Base-by-base conservation (phyloP, 2,888 invertebrate genomes). In the Cheilosia scutellata region DNA sequence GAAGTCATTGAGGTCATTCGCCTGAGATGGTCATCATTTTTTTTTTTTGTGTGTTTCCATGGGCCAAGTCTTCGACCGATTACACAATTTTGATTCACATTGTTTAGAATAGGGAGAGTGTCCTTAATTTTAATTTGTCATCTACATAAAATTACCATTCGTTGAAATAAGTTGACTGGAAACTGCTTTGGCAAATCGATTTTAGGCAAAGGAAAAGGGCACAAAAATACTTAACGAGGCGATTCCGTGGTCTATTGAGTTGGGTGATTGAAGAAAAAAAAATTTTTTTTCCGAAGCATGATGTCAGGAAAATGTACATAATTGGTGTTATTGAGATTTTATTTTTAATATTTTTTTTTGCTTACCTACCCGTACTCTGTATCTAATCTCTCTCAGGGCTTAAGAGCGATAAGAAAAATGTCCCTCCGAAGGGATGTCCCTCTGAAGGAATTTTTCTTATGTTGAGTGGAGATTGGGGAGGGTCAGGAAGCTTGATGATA, bases 21-120 rank as follows among this genome's bases (percentile, higher is more conserved):
- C 66, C 29, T 66, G n/a, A 33, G 40, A 53, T 66, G 66, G 40
- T 33, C 33, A 68, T 55, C 55, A 27, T 68, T 68, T n/a, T 40
- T n/a, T 68, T 68, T n/a, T 16, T 29, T 66, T 4, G 42, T 42
- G 20, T 31, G 27, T 31, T 29, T 55, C n/a, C 29, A 11, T 42
- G 42, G 68, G 55, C 55, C 20, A 53, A 13, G 13, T 68, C 42
- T 31, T 13, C 53, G 31, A 31, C 42, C 42, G 42, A 68, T 55
- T 68, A 27, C 29, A 31, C 42, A 55, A 68, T 68, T 68, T 29
- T 5, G 42, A 6, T 29, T 16, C 16, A 33, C 31, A 53, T 65
- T 49, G 37, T 37, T 37, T 11, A 4, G 37, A 11, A 37, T 37
- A 37, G 11, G 11, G 11, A 3, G 37, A 37, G 37, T 9, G 9